These are phyloP conservation scores for Sardinella longiceps DNA, from an alignment of 2,797 vertebrate species.

Conservation along the genomic window DNA sequence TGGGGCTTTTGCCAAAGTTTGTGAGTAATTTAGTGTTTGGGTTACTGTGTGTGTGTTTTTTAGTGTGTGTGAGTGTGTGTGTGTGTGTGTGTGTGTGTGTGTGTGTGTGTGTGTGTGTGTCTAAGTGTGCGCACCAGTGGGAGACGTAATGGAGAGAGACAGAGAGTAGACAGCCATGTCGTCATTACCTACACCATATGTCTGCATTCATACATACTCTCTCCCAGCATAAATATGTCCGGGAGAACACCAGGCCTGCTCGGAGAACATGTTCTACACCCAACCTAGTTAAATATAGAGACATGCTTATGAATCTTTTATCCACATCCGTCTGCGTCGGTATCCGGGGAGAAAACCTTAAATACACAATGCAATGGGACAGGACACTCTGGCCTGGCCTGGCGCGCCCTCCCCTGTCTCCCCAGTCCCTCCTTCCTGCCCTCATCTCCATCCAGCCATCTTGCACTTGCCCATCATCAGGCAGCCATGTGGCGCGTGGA, in stretches of 20 bases:
- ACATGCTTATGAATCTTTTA: slow-evolving; percentile 75
- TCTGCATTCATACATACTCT: slow-evolving; percentile 12
- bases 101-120: neutral
- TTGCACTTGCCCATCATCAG: neutral
- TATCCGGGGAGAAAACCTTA: slow-evolving; percentile 70
- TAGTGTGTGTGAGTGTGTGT: slow-evolving; percentile 20
- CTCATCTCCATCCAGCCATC: slow-evolving; percentile 37
- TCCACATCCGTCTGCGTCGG: slow-evolving; percentile 69
- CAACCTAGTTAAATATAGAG: slow-evolving; percentile 72
- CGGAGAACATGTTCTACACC: slow-evolving; percentile 60
- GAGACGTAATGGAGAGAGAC: slow-evolving; percentile 34
- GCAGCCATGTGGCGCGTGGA: neutral
- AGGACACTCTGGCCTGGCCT: slow-evolving; percentile 21
- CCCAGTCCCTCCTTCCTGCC: neutral
- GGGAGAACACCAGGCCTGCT: slow-evolving; percentile 42
- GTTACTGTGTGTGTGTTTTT: slow-evolving; percentile 45
- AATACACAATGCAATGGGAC: slow-evolving; percentile 70
- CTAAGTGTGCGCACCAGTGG: slow-evolving; percentile 25
- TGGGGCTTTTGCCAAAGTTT: slow-evolving; percentile 41
- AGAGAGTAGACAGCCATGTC: slow-evolving; percentile 14
- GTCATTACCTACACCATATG: slow-evolving; percentile 30
- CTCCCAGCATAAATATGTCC: slow-evolving; percentile 26
- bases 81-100: slow-evolving; percentile 1
- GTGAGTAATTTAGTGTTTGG: slow-evolving; percentile 42
- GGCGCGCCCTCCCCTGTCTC: neutral